Evolutionary conservation across 2,113 vertebrate genomes (phyloP), one percentile per base, ranked within the genome.

Genomic region (Lasiurus borealis): DNA sequence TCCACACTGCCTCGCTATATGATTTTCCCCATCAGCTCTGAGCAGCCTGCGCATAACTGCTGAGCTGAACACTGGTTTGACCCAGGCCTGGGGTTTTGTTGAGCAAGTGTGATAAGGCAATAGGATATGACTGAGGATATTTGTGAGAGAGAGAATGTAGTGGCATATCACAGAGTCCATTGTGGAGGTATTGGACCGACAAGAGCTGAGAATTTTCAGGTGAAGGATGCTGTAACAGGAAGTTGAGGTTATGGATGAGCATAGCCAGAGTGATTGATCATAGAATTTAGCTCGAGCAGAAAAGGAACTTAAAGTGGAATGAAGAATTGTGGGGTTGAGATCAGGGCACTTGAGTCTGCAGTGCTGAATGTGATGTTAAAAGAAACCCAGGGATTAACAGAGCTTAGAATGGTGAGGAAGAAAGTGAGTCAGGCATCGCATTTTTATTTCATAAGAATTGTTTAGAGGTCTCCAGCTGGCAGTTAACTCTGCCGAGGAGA

Each of bases 241-340:
- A 82, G 54, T 76, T 91, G 57, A 52, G n/a, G n/a, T 81, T n/a
- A 31, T 62, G 82, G 15, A 1, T 93, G 48, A 84, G 34, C 31
- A 46, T 52, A 62, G 6, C 52, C 36, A 19, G 54, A 71, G 34
- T 88, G 59, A 85, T 4, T 75, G n/a, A 50, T 90, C 11, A 25
- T 48, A 69, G 81, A 64, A 34, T 68, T 86, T 76, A 69, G 10
- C 59, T 62, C 87, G 83, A n/a, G 48, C 52, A 72, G 75, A 57
- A 81, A 90, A 91, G 40, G 14, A 85, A 75, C 18, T 85, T 91
- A 75, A 46, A 52, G 44, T 29, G 81, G 77, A 50, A 75, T 87
- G 69, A 69, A 73, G n/a, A 72, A 72, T 31, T 5, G 3, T 48
- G 31, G 40, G 23, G 29, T 62, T 86, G 80, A 89, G 36, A 82